A percentile compares a stretch with the other conserved stretches of the same genome.
These are phyloP conservation scores for Nasonovia ribisnigri DNA, from an alignment of 2,888 invertebrate species.

Conservation along the genomic window DNA sequence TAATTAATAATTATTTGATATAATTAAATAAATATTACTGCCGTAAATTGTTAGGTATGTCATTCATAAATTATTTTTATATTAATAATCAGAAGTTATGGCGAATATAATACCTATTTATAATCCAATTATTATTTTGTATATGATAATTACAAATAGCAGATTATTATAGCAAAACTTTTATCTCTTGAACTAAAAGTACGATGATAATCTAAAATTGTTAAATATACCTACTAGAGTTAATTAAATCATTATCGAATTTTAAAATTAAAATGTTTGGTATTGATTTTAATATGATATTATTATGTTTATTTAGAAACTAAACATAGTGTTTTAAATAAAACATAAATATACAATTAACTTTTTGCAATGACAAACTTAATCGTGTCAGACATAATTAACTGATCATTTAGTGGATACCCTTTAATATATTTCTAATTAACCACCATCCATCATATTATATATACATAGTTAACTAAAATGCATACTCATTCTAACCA, in stretches of 20 bases:
- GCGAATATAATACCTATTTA: not conserved
- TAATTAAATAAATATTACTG: not conserved
- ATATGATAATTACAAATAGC: not conserved
- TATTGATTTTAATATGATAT: not conserved
- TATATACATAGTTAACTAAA: not conserved
- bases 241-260: not conserved
- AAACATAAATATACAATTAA: not conserved
- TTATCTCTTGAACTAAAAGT: not conserved
- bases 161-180: not conserved
- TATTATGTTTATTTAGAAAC: not conserved
- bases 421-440: not conserved
- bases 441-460: not conserved
- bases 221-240: not conserved
- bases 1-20: not conserved
- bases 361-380: not conserved
- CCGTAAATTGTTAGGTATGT: not conserved
- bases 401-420: not conserved
- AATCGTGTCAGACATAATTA: not conserved
- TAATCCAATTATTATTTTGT: not conserved
- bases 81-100: too few relatives aligned
- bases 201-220: not conserved
- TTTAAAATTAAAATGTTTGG: not conserved
- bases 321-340: too few relatives aligned
- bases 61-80: too few relatives aligned
- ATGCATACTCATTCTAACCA: not conserved